These are phyloP conservation scores for Macrotis lagotis DNA, from an alignment of 2,113 vertebrate genomes.

Conservation along the genomic window DNA sequence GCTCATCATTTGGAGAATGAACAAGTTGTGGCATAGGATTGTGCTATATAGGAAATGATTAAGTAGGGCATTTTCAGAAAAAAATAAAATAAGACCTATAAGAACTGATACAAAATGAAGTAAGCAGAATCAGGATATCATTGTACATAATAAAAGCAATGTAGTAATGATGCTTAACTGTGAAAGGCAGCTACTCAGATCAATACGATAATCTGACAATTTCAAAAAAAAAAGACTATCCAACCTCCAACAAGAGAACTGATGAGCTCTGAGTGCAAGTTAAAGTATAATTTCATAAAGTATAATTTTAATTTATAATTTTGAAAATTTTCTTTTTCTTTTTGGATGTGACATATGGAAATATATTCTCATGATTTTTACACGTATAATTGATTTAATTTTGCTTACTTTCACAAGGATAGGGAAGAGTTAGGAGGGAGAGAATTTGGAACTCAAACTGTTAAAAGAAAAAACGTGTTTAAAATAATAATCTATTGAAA, in stretches of 20 bases:
- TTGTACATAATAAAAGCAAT: neutral
- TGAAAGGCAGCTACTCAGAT: neutral
- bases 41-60: neutral
- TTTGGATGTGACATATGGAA: neutral
- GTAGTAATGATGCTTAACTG: neutral
- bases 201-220: neutral
- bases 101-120: neutral
- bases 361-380: neutral
- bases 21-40: neutral
- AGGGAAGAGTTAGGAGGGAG: neutral
- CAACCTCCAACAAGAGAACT: neutral
- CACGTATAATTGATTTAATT: neutral
- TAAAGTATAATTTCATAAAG: neutral
- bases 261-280: neutral
- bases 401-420: neutral
- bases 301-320: no score
- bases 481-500: neutral
- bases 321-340: neutral
- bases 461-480: neutral
- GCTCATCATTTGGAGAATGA: neutral
- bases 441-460: neutral
- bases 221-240: neutral
- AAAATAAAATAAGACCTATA: neutral
- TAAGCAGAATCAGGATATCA: neutral
- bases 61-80: neutral